Evolutionary conservation across 1,140 invertebrate species (phyloP), one percentile per base, ranked within the genome.

Genomic region (Megalonaias nervosa): DNA sequence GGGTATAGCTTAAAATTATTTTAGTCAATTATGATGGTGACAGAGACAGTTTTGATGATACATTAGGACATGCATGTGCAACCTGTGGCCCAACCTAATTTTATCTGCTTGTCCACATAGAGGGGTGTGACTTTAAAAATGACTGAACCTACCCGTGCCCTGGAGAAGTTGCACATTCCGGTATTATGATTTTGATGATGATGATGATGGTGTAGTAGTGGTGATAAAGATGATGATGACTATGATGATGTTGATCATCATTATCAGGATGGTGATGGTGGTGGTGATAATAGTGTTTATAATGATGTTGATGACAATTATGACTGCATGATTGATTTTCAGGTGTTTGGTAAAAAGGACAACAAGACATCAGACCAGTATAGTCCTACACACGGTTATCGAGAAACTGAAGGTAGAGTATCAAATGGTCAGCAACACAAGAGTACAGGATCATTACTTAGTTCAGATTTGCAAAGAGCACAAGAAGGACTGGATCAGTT

Each of bases 401-500:
- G 71, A 70, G 5, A 74, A 76, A 15, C 62, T 38, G 19, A 70
- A 67, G 67, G 58, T 26, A 11, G 82, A 83, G 23, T 62, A 62
- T 60, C n/a, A 26, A 62, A 76, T 74, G 31, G 70, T 48, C 38
- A 11, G 38, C 38, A 48, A 48, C 38, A 48, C 38, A 62, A 21
- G 67, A 74, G 19, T 78, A 77, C 17, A 67, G 69, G 74, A 80
- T 19, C 72, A 59, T 19, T 64, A 71, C 76, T 80, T 79, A 55
- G 60, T 81, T 23, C 55, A 75, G 38, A 82, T 80, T 21, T 79
- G 81, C 31, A 71, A 81, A 31, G 69, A 83, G 61, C 79, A 80
- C 31, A 75, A 82, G 60, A 77, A 78, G 81, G 86, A 59, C 72
- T 87, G 19, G 86, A 87, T 71, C 74, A 84, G 23, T 68, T 87